Conservation (phyloP, 2,113 vertebrate genomes). For the Ancistrus triradiatus region DNA sequence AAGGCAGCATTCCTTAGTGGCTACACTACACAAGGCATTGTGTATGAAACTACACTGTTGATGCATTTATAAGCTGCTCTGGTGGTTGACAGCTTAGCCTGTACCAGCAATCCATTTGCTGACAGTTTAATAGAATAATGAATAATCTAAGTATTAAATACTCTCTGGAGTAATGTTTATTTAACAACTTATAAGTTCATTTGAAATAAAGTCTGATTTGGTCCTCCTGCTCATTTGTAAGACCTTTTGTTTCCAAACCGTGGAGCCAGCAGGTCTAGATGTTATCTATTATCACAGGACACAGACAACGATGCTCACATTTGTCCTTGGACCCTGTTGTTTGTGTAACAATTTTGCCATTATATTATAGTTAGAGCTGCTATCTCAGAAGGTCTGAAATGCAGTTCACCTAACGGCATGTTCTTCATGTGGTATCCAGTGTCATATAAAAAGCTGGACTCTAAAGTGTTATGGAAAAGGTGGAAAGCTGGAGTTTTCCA, state of each 20-base stretch:
- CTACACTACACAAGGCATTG: no score
- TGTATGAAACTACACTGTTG: no score
- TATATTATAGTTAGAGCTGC: conserved; percentile 51
- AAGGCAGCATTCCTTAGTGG: no score
- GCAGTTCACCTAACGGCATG: conserved; percentile 32
- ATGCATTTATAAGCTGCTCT: no score
- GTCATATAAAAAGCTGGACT: background rate
- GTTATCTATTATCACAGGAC: conserved; percentile 58
- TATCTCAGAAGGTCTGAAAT: conserved; percentile 23
- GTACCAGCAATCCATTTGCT: background rate
- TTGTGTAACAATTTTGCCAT: conserved; percentile 53
- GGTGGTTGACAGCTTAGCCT: no score
- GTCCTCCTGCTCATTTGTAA: background rate
- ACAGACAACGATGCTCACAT: conserved; percentile 60
- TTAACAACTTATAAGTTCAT: conserved; percentile 1
- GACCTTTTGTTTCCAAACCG: conserved; percentile 7
- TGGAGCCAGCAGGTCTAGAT: background rate
- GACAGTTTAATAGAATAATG: conserved; percentile 17
- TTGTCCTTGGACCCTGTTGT: conserved; percentile 54
- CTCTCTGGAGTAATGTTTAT: conserved; percentile 1
- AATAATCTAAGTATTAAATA: conserved; percentile 5
- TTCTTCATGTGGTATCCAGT: conserved; percentile 32
- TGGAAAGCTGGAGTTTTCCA: conserved; percentile 23
- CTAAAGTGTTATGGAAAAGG: conserved; percentile 15
- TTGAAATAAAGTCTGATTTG: conserved; percentile 4